These are phyloP conservation scores for Drosophila mimetica DNA, from an alignment of 2,888 invertebrate genomes.

Conservation along the genomic window DNA sequence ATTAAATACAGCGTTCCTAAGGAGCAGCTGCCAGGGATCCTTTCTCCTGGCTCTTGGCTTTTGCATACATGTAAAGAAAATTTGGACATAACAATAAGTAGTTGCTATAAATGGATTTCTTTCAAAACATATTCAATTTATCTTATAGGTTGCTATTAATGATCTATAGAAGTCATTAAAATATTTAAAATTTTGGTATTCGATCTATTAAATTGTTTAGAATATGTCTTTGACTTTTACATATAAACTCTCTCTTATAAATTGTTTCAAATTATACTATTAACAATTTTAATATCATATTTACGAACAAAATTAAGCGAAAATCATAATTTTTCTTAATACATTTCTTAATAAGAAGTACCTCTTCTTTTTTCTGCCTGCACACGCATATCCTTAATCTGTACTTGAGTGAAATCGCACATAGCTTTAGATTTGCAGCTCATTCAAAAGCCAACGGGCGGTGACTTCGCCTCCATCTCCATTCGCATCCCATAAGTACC, in stretches of 20 bases:
- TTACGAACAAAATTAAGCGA: no score
- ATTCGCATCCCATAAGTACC: neutral
- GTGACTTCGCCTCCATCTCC: conserved; percentile 10
- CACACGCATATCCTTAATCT: conserved; percentile 45
- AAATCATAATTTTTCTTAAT: no score
- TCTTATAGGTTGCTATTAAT: no score
- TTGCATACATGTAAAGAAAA: conserved; percentile 37
- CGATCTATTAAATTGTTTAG: no score
- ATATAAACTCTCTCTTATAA: no score
- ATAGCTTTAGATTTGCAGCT: conserved; percentile 69
- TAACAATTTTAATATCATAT: no score
- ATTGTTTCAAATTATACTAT: no score
- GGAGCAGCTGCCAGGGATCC: conserved; percentile 60
- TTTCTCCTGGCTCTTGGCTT: conserved; percentile 56
- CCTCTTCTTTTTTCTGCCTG: conserved; percentile 3
- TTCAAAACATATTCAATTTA: no score
- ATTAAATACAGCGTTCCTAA: conserved; percentile 60
- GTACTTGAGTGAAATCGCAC: conserved; percentile 22
- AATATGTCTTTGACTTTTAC: no score
- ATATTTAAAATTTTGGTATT: no score
- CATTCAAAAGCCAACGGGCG: conserved; percentile 49
- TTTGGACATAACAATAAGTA: neutral
- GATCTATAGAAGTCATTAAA: neutral
- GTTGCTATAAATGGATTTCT: no score
- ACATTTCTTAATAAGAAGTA: no score